Base-by-base conservation (phyloP, 2,888 invertebrate species). In the Zygaena filipendulae region DNA sequence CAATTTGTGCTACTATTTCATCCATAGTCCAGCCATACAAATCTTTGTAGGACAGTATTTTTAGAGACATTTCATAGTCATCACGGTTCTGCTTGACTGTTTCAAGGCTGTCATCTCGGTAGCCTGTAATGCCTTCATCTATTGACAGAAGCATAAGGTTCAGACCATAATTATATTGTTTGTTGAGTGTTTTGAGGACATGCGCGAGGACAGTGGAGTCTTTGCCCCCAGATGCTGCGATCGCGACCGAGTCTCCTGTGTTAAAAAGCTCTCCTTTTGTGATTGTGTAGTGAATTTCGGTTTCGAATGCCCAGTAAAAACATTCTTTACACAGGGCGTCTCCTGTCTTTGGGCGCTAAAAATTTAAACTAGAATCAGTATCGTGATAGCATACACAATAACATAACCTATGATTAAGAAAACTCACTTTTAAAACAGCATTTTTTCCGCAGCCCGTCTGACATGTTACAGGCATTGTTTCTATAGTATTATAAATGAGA, bases 21-120 rank as follows among this genome's bases (percentile, higher is more conserved):
- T 99, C 99, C 97, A 97, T 97, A 3, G 98, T 97, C 99, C 99
- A 99, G 0, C 97, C 97, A 77, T 98, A 99, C 3, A 99, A 77
- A 47, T 98, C 96, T 75, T 97, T 91, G 57, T 99, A 99, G 0
- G 97, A 97, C 4, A 98, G 80, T 36, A 99, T 95, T 79, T 93
- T 96, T 21, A 99, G 74, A 1, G 95, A 90, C 77, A 99, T 88
- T 47, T 87, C 86, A 77, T 98, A 99, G 61, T 98, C 96, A 47
- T 92, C 88, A 31, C 92, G 84, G 59, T 99, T 99, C 57, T 91
- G 86, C 59, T 97, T 94, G 0, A 99, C 99, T 1, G 97, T 97
- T 74, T 97, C 91, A 29, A 97, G 81, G 60, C 97, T 97, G 61
- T 98, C 97, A 67, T 98, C 97, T 43, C 98, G 82, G 61, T 95